Evolutionary conservation across 2,888 invertebrate genomes (phyloP).

Genomic region (Pyrrhia umbra): DNA sequence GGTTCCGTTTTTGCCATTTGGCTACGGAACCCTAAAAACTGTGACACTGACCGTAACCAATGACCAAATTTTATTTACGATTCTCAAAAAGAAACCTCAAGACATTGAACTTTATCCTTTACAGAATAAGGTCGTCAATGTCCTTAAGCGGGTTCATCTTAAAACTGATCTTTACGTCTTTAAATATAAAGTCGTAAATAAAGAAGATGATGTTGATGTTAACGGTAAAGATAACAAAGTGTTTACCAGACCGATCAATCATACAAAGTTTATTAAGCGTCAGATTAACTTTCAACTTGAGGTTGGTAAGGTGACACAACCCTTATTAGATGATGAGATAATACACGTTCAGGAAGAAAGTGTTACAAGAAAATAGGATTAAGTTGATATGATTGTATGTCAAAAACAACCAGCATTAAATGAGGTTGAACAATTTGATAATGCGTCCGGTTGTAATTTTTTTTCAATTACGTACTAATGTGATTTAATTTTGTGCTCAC

Average conservation of each 20-base stretch:
- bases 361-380: slow-evolving; percentile 33
- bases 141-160: background rate
- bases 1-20: too few species aligned
- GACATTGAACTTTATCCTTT: slow-evolving; percentile 18
- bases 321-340: slow-evolving; percentile 62
- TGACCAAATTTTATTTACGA: slow-evolving; percentile 51
- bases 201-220: background rate
- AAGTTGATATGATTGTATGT: slow-evolving; percentile 9
- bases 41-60: slow-evolving; percentile 68
- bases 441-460: slow-evolving; percentile 1
- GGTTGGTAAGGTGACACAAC: slow-evolving; percentile 79
- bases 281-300: slow-evolving; percentile 82
- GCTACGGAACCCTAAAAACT: too few species aligned
- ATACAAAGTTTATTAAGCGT: slow-evolving; percentile 79
- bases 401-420: slow-evolving; percentile 1
- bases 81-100: background rate
- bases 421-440: slow-evolving; percentile 1
- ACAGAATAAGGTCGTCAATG: slow-evolving; percentile 12
- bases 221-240: slow-evolving; percentile 52
- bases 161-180: slow-evolving; percentile 62
- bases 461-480: background rate
- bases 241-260: slow-evolving; percentile 77
- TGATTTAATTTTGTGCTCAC: background rate
- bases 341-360: slow-evolving; percentile 40
- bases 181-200: slow-evolving; percentile 41